Conservation (phyloP, 2,797 vertebrate species). For the Alfaro cultratus region DNA sequence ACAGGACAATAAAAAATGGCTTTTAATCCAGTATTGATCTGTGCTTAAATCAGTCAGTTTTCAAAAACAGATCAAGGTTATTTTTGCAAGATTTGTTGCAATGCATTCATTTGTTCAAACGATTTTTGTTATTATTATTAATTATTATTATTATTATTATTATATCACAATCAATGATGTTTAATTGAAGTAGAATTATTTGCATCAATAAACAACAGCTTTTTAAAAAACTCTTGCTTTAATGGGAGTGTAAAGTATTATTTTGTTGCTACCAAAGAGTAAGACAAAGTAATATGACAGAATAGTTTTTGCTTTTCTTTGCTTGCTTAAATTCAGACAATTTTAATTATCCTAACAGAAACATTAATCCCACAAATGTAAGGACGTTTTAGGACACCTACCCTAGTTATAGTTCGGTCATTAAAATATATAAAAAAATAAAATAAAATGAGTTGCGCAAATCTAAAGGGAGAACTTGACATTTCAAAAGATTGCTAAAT, state of each 20-base stretch:
- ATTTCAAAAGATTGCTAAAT: not conserved
- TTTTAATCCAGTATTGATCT: constrained; percentile 80
- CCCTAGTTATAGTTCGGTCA: constrained; percentile 32
- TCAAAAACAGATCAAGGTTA: constrained; percentile 54
- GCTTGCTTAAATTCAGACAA: constrained; percentile 32
- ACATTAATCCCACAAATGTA: constrained; percentile 22
- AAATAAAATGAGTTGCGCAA: constrained; percentile 6
- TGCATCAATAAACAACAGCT: not conserved
- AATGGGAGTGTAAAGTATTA: not conserved
- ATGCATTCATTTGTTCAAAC: constrained; percentile 33
- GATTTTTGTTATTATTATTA: not conserved
- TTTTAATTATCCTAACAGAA: constrained; percentile 27
- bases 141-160: not conserved
- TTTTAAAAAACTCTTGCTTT: not conserved
- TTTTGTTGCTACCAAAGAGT: not conserved
- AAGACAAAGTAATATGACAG: not conserved
- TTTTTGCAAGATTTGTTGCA: constrained; percentile 20
- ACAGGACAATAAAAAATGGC: constrained; percentile 69
- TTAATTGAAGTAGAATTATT: constrained; percentile 12
- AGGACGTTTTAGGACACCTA: not conserved
- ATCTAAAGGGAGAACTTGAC: constrained; percentile 12
- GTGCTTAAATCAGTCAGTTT: constrained; percentile 65
- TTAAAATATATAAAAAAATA: constrained; percentile 31
- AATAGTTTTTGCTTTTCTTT: not conserved
- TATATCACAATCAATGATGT: constrained; percentile 24